Evolutionary conservation across 2,113 vertebrate genomes (phyloP).

Genomic region (Sarotherodon lohbergeri): DNA sequence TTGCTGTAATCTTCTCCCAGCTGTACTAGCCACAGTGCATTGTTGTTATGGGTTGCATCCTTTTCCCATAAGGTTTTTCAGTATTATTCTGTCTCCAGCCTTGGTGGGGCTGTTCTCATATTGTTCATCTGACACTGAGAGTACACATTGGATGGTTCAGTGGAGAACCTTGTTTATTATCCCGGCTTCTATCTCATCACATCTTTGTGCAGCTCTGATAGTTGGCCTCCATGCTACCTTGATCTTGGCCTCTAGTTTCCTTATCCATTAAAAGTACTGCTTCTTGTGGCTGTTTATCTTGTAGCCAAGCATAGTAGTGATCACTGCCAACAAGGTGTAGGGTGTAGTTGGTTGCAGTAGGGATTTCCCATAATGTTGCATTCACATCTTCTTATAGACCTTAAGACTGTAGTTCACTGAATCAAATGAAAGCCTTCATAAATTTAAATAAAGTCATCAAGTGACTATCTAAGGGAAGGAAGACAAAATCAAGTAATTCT

Average conservation of each 20-base stretch:
- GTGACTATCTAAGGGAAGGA: neutral
- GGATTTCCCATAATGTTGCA: neutral
- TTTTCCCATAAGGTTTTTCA: neutral
- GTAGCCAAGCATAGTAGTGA: neutral
- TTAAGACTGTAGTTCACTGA: neutral
- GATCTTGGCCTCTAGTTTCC: neutral
- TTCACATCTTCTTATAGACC: neutral
- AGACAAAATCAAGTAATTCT: neutral
- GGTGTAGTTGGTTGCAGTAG: neutral
- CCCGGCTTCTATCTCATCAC: neutral
- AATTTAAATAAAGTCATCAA: neutral
- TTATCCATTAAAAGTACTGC: neutral
- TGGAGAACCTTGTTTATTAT: neutral
- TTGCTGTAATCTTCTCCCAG: neutral
- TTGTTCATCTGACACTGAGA: neutral
- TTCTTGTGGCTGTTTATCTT: neutral
- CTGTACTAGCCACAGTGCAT: neutral
- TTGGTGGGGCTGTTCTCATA: neutral
- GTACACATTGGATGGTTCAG: neutral
- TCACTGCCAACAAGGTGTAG: neutral
- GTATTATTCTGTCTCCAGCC: neutral
- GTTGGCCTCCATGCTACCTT: neutral
- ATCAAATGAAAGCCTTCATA: neutral
- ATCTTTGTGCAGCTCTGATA: neutral
- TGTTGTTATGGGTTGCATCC: neutral